phyloP scores from a whole-genome alignment of 2,113 vertebrate species.

The Sula dactylatra region DNA sequence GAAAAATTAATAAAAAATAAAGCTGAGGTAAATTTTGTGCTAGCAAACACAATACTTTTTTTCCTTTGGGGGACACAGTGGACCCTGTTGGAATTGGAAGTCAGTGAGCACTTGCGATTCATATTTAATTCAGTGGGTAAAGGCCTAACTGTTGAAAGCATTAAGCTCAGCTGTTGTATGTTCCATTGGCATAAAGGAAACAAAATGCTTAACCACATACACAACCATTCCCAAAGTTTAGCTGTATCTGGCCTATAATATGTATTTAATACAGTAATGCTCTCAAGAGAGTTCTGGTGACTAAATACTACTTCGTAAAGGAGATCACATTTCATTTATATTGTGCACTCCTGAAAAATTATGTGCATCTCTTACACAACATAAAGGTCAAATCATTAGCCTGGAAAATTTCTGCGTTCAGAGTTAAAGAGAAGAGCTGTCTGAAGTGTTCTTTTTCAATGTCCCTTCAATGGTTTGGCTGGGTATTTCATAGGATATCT shows the following conservation, averaged over 20 bases:
- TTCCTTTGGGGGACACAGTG: neutral
- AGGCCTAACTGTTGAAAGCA: neutral
- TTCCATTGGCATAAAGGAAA: neutral
- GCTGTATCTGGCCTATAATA: neutral
- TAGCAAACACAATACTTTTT: neutral
- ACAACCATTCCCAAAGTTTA: neutral
- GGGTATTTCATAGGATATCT: neutral
- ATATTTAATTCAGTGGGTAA: neutral
- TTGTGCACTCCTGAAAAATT: slow-evolving; percentile 26
- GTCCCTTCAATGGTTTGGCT: neutral
- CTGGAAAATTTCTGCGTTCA: slow-evolving; percentile 15
- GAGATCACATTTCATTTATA: slow-evolving; percentile 11
- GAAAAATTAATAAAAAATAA: neutral
- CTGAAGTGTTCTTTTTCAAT: neutral
- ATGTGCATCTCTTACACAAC: neutral
- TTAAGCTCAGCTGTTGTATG: neutral
- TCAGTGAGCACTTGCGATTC: neutral
- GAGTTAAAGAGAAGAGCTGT: neutral
- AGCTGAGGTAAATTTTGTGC: neutral
- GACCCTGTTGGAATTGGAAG: neutral
- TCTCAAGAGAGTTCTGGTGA: neutral
- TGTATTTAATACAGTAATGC: neutral
- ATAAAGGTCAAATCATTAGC: slow-evolving; percentile 43
- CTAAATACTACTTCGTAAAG: neutral
- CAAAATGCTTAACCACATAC: neutral